A percentile compares a stretch with the other conserved stretches of the same genome.
These are phyloP conservation scores for Apeltes quadracus DNA, from an alignment of 2,113 vertebrate genomes.

Conservation along the genomic window DNA sequence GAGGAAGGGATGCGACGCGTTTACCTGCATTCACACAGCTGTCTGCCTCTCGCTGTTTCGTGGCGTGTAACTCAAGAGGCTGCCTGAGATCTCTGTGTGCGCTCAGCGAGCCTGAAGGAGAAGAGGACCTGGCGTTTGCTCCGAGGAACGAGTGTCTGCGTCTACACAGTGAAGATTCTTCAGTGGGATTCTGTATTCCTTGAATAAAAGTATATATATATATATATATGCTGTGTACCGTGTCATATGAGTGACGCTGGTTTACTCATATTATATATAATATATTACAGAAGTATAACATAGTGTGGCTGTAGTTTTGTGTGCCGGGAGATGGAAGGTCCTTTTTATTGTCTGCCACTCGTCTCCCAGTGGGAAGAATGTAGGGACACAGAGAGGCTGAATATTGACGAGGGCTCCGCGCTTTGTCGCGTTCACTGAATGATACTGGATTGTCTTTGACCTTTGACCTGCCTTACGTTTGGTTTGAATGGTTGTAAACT, in stretches of 20 bases:
- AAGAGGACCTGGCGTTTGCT: constrained; percentile 11
- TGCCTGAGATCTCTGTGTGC: constrained; percentile 42
- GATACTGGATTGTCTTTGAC: constrained; percentile 44
- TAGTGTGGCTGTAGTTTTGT: constrained; percentile 24
- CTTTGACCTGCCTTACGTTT: constrained; percentile 51
- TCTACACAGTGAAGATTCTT: constrained; percentile 39
- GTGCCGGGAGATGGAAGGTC: constrained; percentile 22
- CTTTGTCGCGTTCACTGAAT: constrained; percentile 55
- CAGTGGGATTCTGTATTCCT: constrained; percentile 11
- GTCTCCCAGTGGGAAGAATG: constrained; percentile 64
- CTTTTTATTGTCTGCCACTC: constrained; percentile 43
- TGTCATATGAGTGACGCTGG: background rate
- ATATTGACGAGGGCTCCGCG: constrained; percentile 65
- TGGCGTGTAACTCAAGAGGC: constrained; percentile 33
- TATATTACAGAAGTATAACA: too few species aligned
- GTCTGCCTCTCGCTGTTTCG: constrained; percentile 38
- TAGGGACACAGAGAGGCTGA: constrained; percentile 54
- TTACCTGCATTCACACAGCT: constrained; percentile 31
- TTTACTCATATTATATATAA: constrained; percentile 20
- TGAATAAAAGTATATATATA: background rate
- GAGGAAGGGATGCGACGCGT: constrained; percentile 17
- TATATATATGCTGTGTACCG: too few species aligned
- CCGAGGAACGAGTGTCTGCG: constrained; percentile 30
- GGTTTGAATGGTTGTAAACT: constrained; percentile 29
- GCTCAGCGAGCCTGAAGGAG: constrained; percentile 24